Conservation (phyloP, 2,888 invertebrate species). For the Hartigia nigra region DNA sequence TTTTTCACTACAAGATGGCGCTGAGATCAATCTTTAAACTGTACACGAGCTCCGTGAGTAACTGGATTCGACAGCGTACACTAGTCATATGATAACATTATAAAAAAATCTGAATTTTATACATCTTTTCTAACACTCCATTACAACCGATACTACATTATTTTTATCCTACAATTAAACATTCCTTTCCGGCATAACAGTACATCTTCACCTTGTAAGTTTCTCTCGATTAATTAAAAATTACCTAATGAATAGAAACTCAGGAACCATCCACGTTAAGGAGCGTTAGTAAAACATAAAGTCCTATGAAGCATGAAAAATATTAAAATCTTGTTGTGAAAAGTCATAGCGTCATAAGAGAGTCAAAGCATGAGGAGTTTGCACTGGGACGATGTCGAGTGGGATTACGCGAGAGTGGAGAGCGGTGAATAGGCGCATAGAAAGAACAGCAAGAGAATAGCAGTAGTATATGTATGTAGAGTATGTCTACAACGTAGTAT, state of each 20-base stretch:
- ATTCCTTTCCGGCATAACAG: background rate
- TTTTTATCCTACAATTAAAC: background rate
- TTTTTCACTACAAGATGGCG: background rate
- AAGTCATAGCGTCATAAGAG: background rate
- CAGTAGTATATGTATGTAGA: background rate
- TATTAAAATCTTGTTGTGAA: background rate
- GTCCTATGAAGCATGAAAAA: background rate
- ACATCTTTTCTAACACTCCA: background rate
- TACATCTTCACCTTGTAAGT: background rate
- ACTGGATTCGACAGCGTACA: background rate
- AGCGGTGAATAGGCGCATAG: background rate
- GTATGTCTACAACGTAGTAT: background rate
- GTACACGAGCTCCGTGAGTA: background rate
- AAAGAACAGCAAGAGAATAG: background rate
- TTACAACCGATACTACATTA: background rate
- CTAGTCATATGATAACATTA: background rate
- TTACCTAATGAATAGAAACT: background rate
- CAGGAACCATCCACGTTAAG: background rate
- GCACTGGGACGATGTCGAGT: background rate
- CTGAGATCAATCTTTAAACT: background rate
- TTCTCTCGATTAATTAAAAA: background rate
- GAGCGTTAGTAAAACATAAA: background rate
- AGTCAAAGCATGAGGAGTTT: background rate
- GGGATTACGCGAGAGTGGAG: background rate
- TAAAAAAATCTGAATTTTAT: background rate